Conservation (phyloP, 23 tunicate species). For the Diplosoma virens region DNA sequence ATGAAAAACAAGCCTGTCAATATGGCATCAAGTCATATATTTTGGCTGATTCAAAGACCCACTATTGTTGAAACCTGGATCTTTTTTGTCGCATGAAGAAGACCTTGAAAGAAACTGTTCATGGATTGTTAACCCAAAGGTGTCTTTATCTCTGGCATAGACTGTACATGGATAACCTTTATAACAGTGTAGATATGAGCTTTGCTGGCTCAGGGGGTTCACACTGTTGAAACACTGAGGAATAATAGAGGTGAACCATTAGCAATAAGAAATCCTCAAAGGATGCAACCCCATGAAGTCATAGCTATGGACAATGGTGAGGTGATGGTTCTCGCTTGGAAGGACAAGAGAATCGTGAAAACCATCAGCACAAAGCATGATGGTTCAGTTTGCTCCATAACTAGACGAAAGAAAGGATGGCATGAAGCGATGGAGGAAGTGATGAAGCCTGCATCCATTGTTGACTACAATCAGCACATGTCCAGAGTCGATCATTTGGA, state of each 20-base stretch:
- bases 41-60: slow-evolving; percentile 21
- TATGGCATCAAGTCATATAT: slow-evolving; percentile 42
- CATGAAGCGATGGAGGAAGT: slow-evolving; percentile 10
- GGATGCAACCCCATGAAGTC: neutral
- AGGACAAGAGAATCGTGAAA: slow-evolving; percentile 34
- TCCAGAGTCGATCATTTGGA: slow-evolving; percentile 30
- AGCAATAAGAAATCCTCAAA: neutral
- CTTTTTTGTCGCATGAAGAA: neutral
- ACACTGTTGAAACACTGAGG: slow-evolving; percentile 16
- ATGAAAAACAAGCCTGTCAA: slow-evolving; percentile 36
- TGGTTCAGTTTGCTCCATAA: neutral
- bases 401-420: slow-evolving; percentile 11
- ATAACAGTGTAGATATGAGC: slow-evolving; percentile 27
- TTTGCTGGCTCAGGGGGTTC: slow-evolving; percentile 6
- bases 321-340: slow-evolving; percentile 25
- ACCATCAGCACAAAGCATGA: slow-evolving; percentile 41
- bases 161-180: slow-evolving; percentile 34
- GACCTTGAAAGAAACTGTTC: slow-evolving; percentile 19
- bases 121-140: slow-evolving; percentile 6
- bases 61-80: slow-evolving; percentile 30
- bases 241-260: slow-evolving; percentile 27
- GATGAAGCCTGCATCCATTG: slow-evolving; percentile 22
- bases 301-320: slow-evolving; percentile 3
- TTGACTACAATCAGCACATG: slow-evolving; percentile 45
- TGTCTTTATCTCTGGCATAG: slow-evolving; percentile 18